A percentile compares a stretch with the other conserved stretches of the same genome.
These are phyloP conservation scores for Caenorhabditis macrosperma DNA, from an alignment of 2,888 invertebrate genomes.

Conservation along the genomic window DNA sequence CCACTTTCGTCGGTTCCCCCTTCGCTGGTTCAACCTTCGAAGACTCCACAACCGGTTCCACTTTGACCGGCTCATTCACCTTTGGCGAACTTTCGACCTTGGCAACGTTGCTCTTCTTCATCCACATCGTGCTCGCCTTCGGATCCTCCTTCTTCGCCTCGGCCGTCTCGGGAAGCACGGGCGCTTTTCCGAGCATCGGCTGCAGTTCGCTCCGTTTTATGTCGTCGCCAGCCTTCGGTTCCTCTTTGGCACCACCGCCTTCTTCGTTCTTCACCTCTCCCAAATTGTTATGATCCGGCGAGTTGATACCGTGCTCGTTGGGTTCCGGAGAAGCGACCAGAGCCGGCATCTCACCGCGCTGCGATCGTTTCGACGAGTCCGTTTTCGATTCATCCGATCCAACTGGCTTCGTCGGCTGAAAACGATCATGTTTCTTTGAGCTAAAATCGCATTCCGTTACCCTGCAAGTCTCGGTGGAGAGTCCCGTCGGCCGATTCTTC, in stretches of 20 bases:
- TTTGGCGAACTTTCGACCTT: background rate
- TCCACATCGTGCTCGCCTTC: conserved; percentile 7
- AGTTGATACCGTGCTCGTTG: background rate
- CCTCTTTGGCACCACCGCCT: background rate
- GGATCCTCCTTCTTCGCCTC: background rate
- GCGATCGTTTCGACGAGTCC: too few species aligned
- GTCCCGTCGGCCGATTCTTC: background rate
- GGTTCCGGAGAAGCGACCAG: too few species aligned
- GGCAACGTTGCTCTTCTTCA: background rate
- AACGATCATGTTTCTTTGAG: too few species aligned
- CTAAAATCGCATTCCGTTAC: too few species aligned
- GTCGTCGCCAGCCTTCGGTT: background rate
- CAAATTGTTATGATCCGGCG: background rate
- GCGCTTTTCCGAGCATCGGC: background rate
- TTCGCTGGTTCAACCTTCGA: too few species aligned
- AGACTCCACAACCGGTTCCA: too few species aligned
- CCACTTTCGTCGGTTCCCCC: too few species aligned
- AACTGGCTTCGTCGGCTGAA: too few species aligned
- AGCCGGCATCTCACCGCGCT: too few species aligned
- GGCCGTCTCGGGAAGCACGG: background rate
- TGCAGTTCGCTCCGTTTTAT: background rate
- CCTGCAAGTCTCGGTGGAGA: background rate
- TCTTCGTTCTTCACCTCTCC: background rate
- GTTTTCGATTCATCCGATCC: too few species aligned
- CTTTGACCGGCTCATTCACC: background rate